Base-by-base conservation (phyloP, 2,888 invertebrate species). In the Orgyia antiqua region DNA sequence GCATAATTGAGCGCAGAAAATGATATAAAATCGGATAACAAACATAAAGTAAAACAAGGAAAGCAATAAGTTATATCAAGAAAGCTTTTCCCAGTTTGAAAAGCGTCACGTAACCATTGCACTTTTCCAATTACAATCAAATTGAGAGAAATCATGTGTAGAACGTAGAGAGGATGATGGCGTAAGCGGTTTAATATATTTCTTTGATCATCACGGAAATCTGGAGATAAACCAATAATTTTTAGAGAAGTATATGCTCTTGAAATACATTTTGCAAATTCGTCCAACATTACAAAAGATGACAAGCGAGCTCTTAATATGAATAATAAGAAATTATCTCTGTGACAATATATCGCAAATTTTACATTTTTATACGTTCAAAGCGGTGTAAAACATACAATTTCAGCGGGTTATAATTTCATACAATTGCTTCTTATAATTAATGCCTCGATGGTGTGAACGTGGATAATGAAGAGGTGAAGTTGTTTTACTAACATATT, bases 21-120 rank as follows among this genome's bases (percentile, higher is more conserved):
- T 0, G 31, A 10, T 24, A 43, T 45, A 9, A 42, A 36, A 13
- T 24, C 23, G 13, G 43, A 26, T 7, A 39, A 13, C 1, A 31
- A 2, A 13, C 36, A 32, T 11, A 39, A 18, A 25, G 29, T 18
- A 8, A 39, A n/a, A 25, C 48, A 45, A 2, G 47, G 42, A 7
- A 46, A 24, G 6, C 39, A 24, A 21, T 28, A 34, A 8, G 33
- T 45, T 33, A 47, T 33, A 27, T 45, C 45, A 2, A 45, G 8
- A 4, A 47, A 47, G 13, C 24, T 39, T 21, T 45, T 39, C 0
- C 30, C 33, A 1, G 30, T 23, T 7, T 12, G 10, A 9, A 39
- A 9, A 7, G 43, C 43, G 24, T 47, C 33, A 0, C 12, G 8
- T 17, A 24, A 13, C 48, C 45, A 45, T 10, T 27, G 10, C 1